Evolutionary conservation across 2,113 vertebrate species (phyloP).

Genomic region (Neomonachus schauinslandi): DNA sequence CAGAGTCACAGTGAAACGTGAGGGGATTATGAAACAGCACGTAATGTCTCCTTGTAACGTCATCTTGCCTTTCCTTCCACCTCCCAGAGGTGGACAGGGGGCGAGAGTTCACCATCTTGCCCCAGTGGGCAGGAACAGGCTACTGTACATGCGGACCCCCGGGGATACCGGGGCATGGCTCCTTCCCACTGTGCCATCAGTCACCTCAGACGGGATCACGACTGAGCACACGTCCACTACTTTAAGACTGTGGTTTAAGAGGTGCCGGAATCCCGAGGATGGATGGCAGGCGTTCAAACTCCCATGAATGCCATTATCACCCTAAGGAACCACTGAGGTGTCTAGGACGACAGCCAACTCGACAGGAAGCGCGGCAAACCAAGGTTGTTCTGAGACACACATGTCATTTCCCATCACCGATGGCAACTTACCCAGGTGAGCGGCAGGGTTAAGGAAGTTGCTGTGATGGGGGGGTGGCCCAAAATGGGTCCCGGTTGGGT

Average conservation of each 20-base stretch:
- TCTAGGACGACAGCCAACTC: fast-evolving
- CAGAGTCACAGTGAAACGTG: neutral
- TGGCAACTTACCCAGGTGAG: constrained; percentile 92
- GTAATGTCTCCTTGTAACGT: fast-evolving
- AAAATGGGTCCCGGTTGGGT: constrained; percentile 93
- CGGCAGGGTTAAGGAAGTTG: constrained; percentile 95
- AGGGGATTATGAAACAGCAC: neutral
- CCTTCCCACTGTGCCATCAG: fast-evolving
- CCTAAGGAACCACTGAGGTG: fast-evolving
- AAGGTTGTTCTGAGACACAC: neutral
- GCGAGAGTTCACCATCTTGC: neutral
- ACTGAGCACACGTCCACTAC: no score
- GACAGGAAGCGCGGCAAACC: fast-evolving
- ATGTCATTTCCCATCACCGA: fast-evolving
- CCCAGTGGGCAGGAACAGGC: neutral
- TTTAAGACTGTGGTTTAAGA: fast-evolving
- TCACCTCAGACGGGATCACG: no score
- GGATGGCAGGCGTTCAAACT: fast-evolving
- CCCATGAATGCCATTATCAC: no score
- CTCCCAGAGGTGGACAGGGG: neutral
- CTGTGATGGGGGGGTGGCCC: constrained; percentile 95
- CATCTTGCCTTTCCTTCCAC: neutral
- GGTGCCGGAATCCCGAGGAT: neutral
- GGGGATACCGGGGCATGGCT: no score
- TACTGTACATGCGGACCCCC: fast-evolving